phyloP scores from a whole-genome alignment of 37 sponge, comb jelly and placozoan species.

The Ianthella basta region DNA sequence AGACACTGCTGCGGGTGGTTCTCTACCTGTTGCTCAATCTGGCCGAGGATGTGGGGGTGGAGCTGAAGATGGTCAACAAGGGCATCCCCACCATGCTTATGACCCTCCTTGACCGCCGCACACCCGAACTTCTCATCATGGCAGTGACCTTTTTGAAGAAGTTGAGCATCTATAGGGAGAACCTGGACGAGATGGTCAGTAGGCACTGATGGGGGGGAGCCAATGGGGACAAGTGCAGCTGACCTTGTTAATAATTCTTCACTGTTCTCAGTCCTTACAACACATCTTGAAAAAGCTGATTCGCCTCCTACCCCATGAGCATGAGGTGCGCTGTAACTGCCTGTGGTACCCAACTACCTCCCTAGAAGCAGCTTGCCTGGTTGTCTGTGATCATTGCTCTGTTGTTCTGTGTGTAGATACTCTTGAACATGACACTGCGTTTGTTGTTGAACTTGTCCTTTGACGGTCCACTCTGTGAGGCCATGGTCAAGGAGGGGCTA shows the following conservation, averaged over 20 bases:
- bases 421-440: conserved; percentile 77
- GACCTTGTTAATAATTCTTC: background rate
- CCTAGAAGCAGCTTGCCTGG: background rate
- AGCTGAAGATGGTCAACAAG: conserved; percentile 92
- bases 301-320: conserved; percentile 70
- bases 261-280: conserved; percentile 39
- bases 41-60: conserved; percentile 87
- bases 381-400: too few species aligned
- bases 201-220: background rate
- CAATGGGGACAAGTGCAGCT: background rate
- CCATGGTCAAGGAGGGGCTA: conserved; percentile 83
- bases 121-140: conserved; percentile 86
- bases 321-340: conserved; percentile 55
- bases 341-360: background rate
- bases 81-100: conserved; percentile 61
- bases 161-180: conserved; percentile 86
- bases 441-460: conserved; percentile 94
- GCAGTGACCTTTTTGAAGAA: conserved; percentile 94
- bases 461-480: conserved; percentile 74
- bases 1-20: conserved; percentile 86
- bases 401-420: conserved; percentile 39
- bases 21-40: conserved; percentile 89
- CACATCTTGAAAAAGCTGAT: conserved; percentile 64
- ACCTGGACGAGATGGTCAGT: conserved; percentile 88
- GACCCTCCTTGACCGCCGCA: conserved; percentile 77